These are phyloP conservation scores for Barnardius zonarius DNA, from an alignment of 2,113 vertebrate genomes.

Conservation along the genomic window DNA sequence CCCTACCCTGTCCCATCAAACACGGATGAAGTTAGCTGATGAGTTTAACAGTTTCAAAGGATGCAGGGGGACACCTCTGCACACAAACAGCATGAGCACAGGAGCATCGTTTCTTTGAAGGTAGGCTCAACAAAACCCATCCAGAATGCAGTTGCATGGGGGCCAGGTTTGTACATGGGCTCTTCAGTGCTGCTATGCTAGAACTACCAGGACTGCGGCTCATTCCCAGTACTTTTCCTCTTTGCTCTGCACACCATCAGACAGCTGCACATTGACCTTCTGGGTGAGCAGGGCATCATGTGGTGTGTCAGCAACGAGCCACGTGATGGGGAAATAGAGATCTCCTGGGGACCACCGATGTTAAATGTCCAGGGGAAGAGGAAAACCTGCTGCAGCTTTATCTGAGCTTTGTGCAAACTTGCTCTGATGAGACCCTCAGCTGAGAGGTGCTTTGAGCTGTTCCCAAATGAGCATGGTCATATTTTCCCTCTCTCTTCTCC, in stretches of 20 bases:
- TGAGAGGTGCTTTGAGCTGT: neutral
- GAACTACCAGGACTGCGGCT: neutral
- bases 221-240: conserved; percentile 50
- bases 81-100: neutral
- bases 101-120: neutral
- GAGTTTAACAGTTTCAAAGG: neutral
- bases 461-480: neutral
- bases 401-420: neutral
- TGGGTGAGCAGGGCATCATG: neutral
- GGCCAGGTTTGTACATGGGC: neutral
- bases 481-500: conserved; percentile 28
- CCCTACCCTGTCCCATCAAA: neutral
- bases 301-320: neutral
- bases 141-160: neutral
- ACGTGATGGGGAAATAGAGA: conserved; percentile 2
- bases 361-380: neutral
- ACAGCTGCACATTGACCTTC: conserved; percentile 35
- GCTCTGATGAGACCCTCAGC: neutral
- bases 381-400: conserved; percentile 11
- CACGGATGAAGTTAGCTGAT: neutral
- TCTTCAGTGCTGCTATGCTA: neutral
- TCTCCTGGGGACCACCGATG: neutral
- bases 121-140: neutral
- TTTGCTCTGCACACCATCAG: neutral
- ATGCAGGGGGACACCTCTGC: neutral